phyloP scores from a whole-genome alignment of 1,140 invertebrate species.

The Eupristina koningsbergeri region DNA sequence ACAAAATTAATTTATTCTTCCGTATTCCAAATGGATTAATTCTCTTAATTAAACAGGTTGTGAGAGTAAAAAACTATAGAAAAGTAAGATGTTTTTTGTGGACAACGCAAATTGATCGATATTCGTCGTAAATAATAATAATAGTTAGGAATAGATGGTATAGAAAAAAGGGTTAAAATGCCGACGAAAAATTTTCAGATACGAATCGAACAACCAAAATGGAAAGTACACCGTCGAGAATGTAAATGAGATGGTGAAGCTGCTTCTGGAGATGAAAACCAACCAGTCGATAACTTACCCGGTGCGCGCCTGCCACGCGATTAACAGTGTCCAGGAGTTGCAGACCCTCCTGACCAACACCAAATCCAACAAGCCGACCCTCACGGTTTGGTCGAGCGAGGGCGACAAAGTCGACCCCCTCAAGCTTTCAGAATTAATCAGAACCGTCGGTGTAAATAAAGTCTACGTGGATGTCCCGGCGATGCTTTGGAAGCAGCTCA shows the following conservation, averaged over 20 bases:
- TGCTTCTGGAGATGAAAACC: conserved; percentile 73
- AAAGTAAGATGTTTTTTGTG: not conserved
- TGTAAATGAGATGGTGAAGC: conserved; percentile 81
- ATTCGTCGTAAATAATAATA: not conserved
- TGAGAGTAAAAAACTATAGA: no score
- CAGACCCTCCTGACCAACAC: conserved; percentile 73
- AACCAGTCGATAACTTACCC: conserved; percentile 86
- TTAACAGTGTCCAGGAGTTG: conserved; percentile 76
- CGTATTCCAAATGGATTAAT: no score
- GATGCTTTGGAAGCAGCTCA: conserved; percentile 73
- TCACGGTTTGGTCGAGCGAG: conserved; percentile 82
- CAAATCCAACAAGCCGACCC: conserved; percentile 69
- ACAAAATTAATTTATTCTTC: no score
- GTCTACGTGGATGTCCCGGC: conserved; percentile 82
- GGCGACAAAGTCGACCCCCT: conserved; percentile 77
- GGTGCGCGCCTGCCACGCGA: conserved; percentile 82
- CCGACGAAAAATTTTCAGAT: conserved; percentile 27
- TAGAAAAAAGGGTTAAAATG: not conserved
- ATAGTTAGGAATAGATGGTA: not conserved
- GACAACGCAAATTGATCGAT: not conserved
- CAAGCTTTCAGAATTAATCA: conserved; percentile 76
- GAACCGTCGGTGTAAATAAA: conserved; percentile 76
- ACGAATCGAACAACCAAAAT: conserved; percentile 59
- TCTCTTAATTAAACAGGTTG: no score
- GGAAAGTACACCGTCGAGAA: conserved; percentile 80